Evolutionary conservation across 1,140 invertebrate species (phyloP), one percentile per base, ranked within the genome.

Genomic region (Lordiphosa stackelbergi): DNA sequence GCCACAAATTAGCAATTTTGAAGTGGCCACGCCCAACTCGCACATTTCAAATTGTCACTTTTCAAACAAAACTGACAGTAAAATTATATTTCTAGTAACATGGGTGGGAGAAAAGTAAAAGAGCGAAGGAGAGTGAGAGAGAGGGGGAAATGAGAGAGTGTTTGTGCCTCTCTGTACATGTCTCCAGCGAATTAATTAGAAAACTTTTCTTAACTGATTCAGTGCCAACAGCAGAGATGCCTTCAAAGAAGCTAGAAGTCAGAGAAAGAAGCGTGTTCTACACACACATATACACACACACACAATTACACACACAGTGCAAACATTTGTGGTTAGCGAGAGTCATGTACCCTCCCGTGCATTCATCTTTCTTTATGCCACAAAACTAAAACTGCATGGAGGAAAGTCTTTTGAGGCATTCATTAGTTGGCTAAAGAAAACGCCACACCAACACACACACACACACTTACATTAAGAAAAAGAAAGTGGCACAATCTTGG

Each of bases 171-270:
- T 24, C 24, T 62, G 49, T 70, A 62, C 49, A 69, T 69, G 51
- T 79, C 56, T 62, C 59, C 55, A 61, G 75, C 70, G 74, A 79
- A 81, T 81, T 81, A 81, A 81, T 81, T 81, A 81, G 74, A 79
- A 81, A 81, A 81, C 70, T 81, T 81, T 81, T 81, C 75, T 81
- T 79, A 81, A 79, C 75, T 79, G 75, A 79, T 79, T 71, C 66
- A 72, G 64, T 78, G 73, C 64, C 69, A 73, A 65, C 45, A 73
- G 62, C 70, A 72, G 71, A 37, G 48, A 62, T 51, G 64, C 51
- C 59, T 61, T 68, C 47, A 62, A 64, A 68, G 68, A 53, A 58
- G 47, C 62, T 52, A 42, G 41, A 35, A 24, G 35, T 31, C 36
- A 65, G 52, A 57, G 48, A 46, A 65, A 57, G 37, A 66, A 38